Evolutionary conservation across 2,797 vertebrate genomes (phyloP).

Genomic region (Sebastes dallii): DNA sequence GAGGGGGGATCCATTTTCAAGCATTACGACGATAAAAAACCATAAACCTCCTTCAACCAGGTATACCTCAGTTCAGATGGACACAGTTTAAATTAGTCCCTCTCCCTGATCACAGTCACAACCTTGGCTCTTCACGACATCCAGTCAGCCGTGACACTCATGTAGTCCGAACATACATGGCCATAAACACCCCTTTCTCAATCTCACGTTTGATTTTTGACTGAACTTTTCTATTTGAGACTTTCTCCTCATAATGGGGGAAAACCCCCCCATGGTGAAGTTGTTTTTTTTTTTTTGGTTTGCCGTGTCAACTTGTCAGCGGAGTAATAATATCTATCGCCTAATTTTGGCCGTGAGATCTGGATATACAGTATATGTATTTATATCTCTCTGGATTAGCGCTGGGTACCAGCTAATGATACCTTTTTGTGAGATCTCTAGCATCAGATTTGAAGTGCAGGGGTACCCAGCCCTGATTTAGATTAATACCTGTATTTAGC

Average conservation of each 20-base stretch:
- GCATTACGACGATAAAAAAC: slow-evolving; percentile 83
- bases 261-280: slow-evolving; percentile 10
- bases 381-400: slow-evolving; percentile 46
- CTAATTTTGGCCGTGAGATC: slow-evolving; percentile 35
- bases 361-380: slow-evolving; percentile 28
- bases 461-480: slow-evolving; percentile 60
- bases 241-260: slow-evolving; percentile 60
- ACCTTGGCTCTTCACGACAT: slow-evolving; percentile 23
- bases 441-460: slow-evolving; percentile 27
- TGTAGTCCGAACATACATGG: slow-evolving; percentile 72
- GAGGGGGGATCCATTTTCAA: slow-evolving; percentile 89
- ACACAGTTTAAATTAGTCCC: slow-evolving; percentile 63
- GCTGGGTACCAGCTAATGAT: slow-evolving; percentile 32
- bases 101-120: slow-evolving; percentile 50
- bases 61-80: slow-evolving; percentile 97
- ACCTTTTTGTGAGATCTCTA: slow-evolving; percentile 7
- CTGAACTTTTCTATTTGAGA: slow-evolving; percentile 15
- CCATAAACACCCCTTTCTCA: slow-evolving; percentile 74
- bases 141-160: slow-evolving; percentile 21
- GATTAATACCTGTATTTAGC: slow-evolving; percentile 76
- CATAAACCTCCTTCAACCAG: slow-evolving; percentile 98
- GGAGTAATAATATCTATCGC: slow-evolving; percentile 77
- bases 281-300: slow-evolving; percentile 74
- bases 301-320: slow-evolving; percentile 84
- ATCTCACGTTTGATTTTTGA: slow-evolving; percentile 67